Percentiles rank a stretch among this genome's conserved stretches.
These are phyloP conservation scores for Periophthalmodon schlosseri DNA, from an alignment of 2,113 vertebrate species.

Conservation along the genomic window DNA sequence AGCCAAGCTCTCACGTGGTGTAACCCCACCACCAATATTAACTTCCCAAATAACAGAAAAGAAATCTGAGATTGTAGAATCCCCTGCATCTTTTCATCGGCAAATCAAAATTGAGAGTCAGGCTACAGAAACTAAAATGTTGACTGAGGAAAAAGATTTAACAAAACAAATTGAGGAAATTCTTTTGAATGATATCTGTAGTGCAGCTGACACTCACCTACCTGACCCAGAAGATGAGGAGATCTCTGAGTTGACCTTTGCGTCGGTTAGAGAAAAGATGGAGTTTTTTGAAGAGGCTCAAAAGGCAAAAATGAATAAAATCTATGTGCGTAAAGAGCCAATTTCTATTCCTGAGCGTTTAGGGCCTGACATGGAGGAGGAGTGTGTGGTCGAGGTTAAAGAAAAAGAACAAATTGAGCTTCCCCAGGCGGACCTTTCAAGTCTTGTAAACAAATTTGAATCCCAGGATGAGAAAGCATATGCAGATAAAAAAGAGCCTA, in stretches of 20 bases:
- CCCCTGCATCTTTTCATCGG: constrained; percentile 81
- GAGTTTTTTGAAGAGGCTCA: constrained; percentile 76
- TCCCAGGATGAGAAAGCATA: constrained; percentile 65
- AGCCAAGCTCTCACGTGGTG: constrained; percentile 80
- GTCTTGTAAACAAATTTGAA: constrained; percentile 73
- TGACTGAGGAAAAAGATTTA: constrained; percentile 10
- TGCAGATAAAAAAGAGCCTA: constrained; percentile 61
- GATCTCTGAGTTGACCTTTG: constrained; percentile 47
- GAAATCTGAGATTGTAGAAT: constrained; percentile 83
- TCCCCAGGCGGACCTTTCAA: constrained; percentile 59
- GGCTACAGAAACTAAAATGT: constrained; percentile 45
- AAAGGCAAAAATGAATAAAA: constrained; percentile 74
- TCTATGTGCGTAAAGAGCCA: constrained; percentile 68
- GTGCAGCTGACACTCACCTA: constrained; percentile 64
- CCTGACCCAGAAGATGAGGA: constrained; percentile 66
- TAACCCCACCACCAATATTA: constrained; percentile 62
- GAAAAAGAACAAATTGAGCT: constrained; percentile 66
- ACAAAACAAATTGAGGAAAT: constrained; percentile 17
- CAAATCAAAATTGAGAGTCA: constrained; percentile 83
- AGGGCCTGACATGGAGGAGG: constrained; percentile 70
- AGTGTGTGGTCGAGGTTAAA: constrained; percentile 52
- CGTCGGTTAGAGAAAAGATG: constrained; percentile 72
- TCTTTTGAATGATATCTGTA: constrained; percentile 32
- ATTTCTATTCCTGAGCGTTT: constrained; percentile 62
- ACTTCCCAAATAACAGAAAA: constrained; percentile 73